Conservation (phyloP, 2,888 invertebrate species). For the Nyleta sp. region DNA sequence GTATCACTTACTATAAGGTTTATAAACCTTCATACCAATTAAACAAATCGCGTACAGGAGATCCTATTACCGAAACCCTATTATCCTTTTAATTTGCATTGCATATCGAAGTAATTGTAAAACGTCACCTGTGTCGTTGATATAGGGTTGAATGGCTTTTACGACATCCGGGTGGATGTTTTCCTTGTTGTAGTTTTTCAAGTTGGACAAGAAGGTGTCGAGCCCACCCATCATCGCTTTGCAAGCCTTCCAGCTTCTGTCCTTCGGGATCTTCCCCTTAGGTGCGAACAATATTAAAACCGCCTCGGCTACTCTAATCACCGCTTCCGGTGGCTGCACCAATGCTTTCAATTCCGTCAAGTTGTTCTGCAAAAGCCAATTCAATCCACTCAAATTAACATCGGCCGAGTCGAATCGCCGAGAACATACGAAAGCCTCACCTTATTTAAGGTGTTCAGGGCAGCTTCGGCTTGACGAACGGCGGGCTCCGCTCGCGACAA, state of each 20-base stretch:
- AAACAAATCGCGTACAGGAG: too few relatives aligned
- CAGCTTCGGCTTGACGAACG: conserved; percentile 93
- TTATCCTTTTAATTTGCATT: too few relatives aligned
- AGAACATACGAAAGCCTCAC: too few relatives aligned
- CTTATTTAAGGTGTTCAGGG: conserved; percentile 96
- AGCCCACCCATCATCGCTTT: conserved; percentile 96
- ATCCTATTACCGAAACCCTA: too few relatives aligned
- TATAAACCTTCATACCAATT: too few relatives aligned
- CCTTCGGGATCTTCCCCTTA: conserved; percentile 94
- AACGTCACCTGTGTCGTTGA: conserved; percentile 80
- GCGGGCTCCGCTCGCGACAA: conserved; percentile 96
- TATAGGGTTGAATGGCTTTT: conserved; percentile 87
- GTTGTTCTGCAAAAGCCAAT: conserved; percentile 85
- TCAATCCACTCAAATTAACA: neutral
- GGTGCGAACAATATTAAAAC: conserved; percentile 93
- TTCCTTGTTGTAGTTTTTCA: conserved; percentile 96
- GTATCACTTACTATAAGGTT: too few relatives aligned
- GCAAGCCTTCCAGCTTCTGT: conserved; percentile 95
- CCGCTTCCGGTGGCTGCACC: conserved; percentile 94
- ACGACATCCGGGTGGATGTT: conserved; percentile 95
- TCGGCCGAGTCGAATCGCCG: too few relatives aligned
- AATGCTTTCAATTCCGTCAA: conserved; percentile 97
- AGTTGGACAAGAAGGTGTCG: conserved; percentile 92
- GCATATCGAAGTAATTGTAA: too few relatives aligned
- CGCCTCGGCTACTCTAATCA: conserved; percentile 93